phyloP scores from a whole-genome alignment of 1,140 invertebrate species.

The Tenebrio molitor region DNA sequence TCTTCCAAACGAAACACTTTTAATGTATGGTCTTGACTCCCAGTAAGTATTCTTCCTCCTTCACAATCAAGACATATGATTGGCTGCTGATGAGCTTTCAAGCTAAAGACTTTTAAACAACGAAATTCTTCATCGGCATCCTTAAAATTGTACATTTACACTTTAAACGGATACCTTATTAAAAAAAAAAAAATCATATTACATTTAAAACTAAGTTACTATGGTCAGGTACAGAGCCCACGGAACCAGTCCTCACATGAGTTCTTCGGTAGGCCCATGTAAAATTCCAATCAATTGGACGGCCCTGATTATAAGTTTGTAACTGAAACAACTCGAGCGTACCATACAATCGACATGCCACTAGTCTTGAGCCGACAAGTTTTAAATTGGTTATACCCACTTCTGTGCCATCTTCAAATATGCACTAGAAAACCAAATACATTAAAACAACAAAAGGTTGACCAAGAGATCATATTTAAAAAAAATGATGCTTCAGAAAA shows the following conservation, averaged over 20 bases:
- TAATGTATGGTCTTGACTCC: slow-evolving; percentile 93
- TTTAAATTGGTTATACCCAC: slow-evolving; percentile 83
- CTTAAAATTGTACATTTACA: slow-evolving; percentile 46
- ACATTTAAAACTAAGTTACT: slow-evolving; percentile 16
- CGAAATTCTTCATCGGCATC: slow-evolving; percentile 75
- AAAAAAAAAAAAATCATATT: too few species aligned
- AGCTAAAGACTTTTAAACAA: slow-evolving; percentile 78
- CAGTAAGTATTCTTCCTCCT: slow-evolving; percentile 88
- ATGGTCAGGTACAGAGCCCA: slow-evolving; percentile 72
- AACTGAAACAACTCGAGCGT: slow-evolving; percentile 86
- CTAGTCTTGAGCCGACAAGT: slow-evolving; percentile 77
- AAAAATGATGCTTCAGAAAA: too few species aligned
- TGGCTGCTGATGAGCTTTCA: slow-evolving; percentile 91
- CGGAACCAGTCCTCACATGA: slow-evolving; percentile 82
- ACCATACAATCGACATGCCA: slow-evolving; percentile 86
- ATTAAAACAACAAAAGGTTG: too few species aligned
- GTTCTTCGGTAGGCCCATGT: slow-evolving; percentile 80
- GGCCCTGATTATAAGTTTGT: slow-evolving; percentile 80
- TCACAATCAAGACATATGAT: slow-evolving; percentile 91
- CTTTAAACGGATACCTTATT: not conserved
- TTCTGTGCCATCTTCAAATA: slow-evolving; percentile 79
- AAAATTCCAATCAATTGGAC: slow-evolving; percentile 82
- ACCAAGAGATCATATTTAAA: too few species aligned
- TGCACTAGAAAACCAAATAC: too few species aligned
- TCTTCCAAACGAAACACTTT: slow-evolving; percentile 87